Evolutionary conservation across 2,113 vertebrate genomes (phyloP).

Genomic region (Emydura subglobosa): DNA sequence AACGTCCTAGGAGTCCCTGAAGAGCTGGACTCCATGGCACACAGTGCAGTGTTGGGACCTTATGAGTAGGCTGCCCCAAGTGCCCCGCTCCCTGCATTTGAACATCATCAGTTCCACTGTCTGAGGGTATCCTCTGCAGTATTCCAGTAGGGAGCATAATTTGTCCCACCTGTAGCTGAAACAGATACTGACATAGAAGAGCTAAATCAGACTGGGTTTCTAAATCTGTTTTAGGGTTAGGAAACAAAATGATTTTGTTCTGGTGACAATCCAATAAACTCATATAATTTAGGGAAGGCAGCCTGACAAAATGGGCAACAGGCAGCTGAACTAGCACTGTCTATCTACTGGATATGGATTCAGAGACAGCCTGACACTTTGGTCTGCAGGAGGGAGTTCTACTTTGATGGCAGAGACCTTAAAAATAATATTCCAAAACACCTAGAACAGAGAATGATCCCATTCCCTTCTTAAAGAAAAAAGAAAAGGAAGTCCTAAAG

Average conservation of each 20-base stretch:
- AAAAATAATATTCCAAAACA: neutral
- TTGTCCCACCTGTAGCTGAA: neutral
- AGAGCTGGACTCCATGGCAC: fast-evolving
- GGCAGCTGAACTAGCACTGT: neutral
- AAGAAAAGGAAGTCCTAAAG: neutral
- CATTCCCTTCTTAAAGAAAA: neutral
- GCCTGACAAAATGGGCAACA: conserved; percentile 14
- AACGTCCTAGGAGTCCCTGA: neutral
- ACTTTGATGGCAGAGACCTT: neutral
- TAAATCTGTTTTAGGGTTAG: conserved; percentile 29
- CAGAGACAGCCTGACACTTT: conserved; percentile 20
- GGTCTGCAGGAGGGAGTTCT: neutral
- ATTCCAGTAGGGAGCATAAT: neutral
- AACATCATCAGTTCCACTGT: fast-evolving
- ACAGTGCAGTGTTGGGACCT: fast-evolving
- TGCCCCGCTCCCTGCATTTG: neutral
- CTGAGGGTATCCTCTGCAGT: neutral
- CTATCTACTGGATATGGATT: neutral
- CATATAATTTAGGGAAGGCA: neutral
- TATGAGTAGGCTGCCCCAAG: neutral
- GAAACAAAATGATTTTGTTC: conserved; percentile 45
- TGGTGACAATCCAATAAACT: neutral
- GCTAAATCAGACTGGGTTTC: neutral
- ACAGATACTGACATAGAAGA: neutral
- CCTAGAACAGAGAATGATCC: neutral